phyloP scores from a whole-genome alignment of 2,113 vertebrate genomes.

The Rafetus swinhoei region DNA sequence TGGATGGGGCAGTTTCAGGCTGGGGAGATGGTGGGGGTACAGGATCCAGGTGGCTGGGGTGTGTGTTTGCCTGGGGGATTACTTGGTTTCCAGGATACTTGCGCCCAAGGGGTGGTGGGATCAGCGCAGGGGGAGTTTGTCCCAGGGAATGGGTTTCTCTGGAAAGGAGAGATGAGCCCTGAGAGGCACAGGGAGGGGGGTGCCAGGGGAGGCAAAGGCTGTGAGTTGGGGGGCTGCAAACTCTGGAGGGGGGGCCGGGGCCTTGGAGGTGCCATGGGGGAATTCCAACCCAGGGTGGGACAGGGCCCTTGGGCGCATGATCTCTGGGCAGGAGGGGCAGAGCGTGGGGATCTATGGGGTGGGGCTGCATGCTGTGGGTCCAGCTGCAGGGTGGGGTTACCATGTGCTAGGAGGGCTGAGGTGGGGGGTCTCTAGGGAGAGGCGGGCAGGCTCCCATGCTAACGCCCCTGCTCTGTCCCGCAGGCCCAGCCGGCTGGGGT shows the following conservation, averaged over 20 bases:
- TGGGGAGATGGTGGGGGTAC: neutral
- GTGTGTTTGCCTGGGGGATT: no score
- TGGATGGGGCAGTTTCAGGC: no score
- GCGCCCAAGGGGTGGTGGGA: no score
- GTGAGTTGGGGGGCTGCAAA: no score
- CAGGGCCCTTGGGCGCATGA: neutral
- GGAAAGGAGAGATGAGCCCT: neutral
- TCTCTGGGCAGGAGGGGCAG: neutral
- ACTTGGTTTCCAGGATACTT: no score
- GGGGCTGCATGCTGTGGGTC: no score
- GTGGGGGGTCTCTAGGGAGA: neutral
- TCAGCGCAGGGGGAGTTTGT: no score
- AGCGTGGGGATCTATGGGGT: neutral
- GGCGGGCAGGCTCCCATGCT: neutral
- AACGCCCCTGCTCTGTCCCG: neutral
- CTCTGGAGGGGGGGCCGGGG: no score
- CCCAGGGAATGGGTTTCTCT: no score
- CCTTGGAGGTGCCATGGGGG: neutral
- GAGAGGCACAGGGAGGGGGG: neutral
- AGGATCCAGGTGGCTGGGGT: no score
- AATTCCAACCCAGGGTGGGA: neutral
- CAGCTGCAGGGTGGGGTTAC: neutral
- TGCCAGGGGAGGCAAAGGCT: neutral
- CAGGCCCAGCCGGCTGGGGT: constrained; percentile 82
- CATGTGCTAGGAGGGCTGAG: neutral